Base-by-base conservation (phyloP, 2,797 vertebrate species). In the Lepidocolaptes lacrymiger region DNA sequence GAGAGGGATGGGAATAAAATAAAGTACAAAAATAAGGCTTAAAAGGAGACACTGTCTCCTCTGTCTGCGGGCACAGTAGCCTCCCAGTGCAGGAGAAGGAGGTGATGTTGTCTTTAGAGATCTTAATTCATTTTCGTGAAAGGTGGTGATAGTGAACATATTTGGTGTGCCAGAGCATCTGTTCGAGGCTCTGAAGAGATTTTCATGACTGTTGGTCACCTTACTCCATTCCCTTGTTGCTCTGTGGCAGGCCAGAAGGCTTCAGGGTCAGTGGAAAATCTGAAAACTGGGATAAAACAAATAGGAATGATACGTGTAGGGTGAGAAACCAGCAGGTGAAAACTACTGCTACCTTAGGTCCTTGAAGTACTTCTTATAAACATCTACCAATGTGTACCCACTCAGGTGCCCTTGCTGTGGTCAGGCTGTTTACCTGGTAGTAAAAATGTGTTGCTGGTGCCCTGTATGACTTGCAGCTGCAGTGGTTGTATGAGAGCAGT, bases 161-260 rank as follows among this genome's bases (percentile, higher is more conserved):
- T 66, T 37, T 62, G 37, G 24, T 2, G 1, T 62, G 41, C 41
- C 27, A 51, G 56, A 39, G 15, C 43, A 6, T 36, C 51, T 55
- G 15, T 17, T n/a, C 1, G 2, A 39, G 64, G 30, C 36, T 8
- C 24, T 46, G 75, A 83, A 48, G 34, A 69, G 27, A 34, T 19
- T 63, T 69, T 21, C 1, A 0, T 44, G 36, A 32, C 20, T 3
- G 1, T 39, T 51, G 54, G 37, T 51, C 21, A 4, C 28, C 32
- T 72, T 49, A 9, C 26, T 51, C 6, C 0, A 0, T 58, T 62
- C 22, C 15, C 17, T 22, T 4, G 0, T 41, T 74, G 39, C 54
- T 80, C 3, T 73, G 26, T 67, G 39, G 19, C 6, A 0, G 44
- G 18, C 10, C n/a, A 48, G 73, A 55, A 72, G 32, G 13, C 52